phyloP scores from a whole-genome alignment of 2,888 invertebrate species.

The Pterobdella sp. region DNA sequence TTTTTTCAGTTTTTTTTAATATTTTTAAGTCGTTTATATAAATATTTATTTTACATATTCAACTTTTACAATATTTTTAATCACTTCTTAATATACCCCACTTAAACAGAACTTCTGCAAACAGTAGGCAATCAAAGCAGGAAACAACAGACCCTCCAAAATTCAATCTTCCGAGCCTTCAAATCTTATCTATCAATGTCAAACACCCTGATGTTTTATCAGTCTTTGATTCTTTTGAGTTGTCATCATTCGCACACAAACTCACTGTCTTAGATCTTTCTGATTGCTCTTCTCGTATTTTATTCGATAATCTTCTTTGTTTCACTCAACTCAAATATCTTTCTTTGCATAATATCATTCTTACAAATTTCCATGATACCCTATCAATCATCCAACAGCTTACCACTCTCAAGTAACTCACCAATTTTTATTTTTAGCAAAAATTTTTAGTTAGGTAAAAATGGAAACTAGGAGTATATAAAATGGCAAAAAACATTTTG shows the following conservation, averaged over 20 bases:
- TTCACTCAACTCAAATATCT: background rate
- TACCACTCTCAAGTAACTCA: background rate
- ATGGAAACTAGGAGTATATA: too few species aligned
- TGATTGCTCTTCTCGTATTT: background rate
- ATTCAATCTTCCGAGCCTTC: background rate
- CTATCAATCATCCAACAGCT: constrained; percentile 1
- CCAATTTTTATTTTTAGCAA: background rate
- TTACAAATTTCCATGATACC: background rate
- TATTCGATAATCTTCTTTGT: background rate
- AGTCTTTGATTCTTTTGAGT: background rate
- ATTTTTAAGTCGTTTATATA: too few species aligned
- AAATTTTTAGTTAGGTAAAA: too few species aligned
- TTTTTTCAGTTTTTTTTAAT: too few species aligned
- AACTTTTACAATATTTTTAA: too few species aligned
- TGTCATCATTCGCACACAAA: constrained; percentile 2
- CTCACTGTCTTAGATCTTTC: constrained; percentile 14
- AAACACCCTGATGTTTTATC: constrained; percentile 2
- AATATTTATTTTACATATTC: too few species aligned
- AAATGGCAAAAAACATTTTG: too few species aligned
- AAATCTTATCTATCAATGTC: background rate
- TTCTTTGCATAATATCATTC: constrained; percentile 13
- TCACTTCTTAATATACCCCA: too few species aligned
- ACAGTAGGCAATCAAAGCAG: too few species aligned
- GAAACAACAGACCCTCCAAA: background rate
- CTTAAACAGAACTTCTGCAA: too few species aligned